phyloP scores from a whole-genome alignment of 2,113 vertebrate genomes.

The Saimiri boliviensis region DNA sequence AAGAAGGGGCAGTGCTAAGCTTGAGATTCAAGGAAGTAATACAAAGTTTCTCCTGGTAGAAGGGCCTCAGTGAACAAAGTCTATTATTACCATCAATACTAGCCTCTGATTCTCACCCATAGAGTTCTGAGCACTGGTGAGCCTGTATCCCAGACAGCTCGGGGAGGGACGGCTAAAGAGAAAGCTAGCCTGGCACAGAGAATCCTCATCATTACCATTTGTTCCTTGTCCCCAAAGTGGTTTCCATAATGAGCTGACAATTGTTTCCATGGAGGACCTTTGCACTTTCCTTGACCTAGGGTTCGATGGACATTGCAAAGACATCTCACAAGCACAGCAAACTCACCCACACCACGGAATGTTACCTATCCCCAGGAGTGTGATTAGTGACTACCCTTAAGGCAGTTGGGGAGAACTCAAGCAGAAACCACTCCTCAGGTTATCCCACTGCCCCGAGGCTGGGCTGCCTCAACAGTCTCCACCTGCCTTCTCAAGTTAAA shows the following conservation, averaged over 20 bases:
- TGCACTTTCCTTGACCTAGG: background rate
- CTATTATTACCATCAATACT: background rate
- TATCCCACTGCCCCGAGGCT: background rate
- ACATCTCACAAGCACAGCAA: background rate
- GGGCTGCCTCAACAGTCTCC: background rate
- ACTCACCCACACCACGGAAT: background rate
- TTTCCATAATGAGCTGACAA: background rate
- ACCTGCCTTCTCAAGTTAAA: background rate
- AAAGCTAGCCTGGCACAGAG: background rate
- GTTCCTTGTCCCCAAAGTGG: background rate
- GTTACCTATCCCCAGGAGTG: background rate
- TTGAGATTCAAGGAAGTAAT: background rate
- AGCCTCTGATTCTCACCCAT: background rate
- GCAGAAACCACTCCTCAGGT: background rate
- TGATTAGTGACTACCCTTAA: background rate
- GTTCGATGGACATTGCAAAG: background rate
- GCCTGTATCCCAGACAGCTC: background rate
- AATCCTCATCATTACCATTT: background rate
- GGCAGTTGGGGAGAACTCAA: background rate
- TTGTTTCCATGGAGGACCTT: background rate
- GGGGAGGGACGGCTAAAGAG: background rate
- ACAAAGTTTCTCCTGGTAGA: background rate
- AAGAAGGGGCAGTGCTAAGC: background rate
- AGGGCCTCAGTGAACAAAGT: background rate
- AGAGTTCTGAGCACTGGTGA: background rate